Percentiles rank a stretch among this genome's conserved stretches.
Evolutionary conservation across 2,888 invertebrate species (phyloP).

Genomic region (Odontocolon sp.): DNA sequence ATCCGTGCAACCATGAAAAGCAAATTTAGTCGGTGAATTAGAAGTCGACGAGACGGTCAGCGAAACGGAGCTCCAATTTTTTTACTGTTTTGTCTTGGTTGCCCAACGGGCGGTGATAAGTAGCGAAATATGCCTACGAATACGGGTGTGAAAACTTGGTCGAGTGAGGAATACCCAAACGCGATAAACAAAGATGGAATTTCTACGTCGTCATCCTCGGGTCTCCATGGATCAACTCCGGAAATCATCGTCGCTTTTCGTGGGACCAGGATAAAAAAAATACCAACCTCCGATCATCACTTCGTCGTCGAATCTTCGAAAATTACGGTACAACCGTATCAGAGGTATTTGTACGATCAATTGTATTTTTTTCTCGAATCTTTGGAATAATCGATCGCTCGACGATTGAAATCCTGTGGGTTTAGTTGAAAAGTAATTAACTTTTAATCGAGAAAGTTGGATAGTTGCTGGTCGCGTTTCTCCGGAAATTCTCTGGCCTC

Average conservation of each 20-base stretch:
- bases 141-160: slow-evolving; percentile 67
- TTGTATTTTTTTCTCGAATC: no score
- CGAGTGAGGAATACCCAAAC: slow-evolving; percentile 59
- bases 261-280: slow-evolving; percentile 42
- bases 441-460: slow-evolving; percentile 78
- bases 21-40: slow-evolving; percentile 49
- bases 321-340: slow-evolving; percentile 48
- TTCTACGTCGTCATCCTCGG: slow-evolving; percentile 65
- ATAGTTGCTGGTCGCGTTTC: slow-evolving; percentile 64
- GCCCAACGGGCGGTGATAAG: no score
- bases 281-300: background rate
- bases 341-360: slow-evolving; percentile 68
- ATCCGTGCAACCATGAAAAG: slow-evolving; percentile 46
- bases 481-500: slow-evolving; percentile 47
- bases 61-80: background rate
- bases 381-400: slow-evolving; percentile 74
- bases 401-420: slow-evolving; percentile 76
- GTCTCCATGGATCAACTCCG: slow-evolving; percentile 26
- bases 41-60: slow-evolving; percentile 33
- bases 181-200: slow-evolving; percentile 62
- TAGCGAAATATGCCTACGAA: slow-evolving; percentile 49
- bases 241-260: slow-evolving; percentile 61
- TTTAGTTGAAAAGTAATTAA: slow-evolving; percentile 76
- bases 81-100: background rate
- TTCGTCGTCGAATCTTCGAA: slow-evolving; percentile 60